Evolutionary conservation across 2,113 vertebrate genomes (phyloP).

Genomic region (Apodemus speciosus): DNA sequence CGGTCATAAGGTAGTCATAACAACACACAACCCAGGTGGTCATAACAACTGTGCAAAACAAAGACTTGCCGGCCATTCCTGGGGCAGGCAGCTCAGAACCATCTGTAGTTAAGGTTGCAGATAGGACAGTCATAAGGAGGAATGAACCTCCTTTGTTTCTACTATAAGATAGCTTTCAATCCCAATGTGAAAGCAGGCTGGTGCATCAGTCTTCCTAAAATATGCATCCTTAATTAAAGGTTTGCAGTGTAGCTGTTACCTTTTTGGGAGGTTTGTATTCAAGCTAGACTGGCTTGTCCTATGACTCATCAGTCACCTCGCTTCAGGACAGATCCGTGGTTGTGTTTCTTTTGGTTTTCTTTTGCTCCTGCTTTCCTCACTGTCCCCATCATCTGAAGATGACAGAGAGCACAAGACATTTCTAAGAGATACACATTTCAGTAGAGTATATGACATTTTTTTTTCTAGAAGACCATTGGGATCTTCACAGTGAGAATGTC

Average conservation of each 20-base stretch:
- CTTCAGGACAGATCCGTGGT: neutral
- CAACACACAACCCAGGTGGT: neutral
- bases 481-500: neutral
- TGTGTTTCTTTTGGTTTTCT: neutral
- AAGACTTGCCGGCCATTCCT: neutral
- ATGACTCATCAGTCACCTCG: neutral
- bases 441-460: neutral
- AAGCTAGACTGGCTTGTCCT: neutral
- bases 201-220: neutral
- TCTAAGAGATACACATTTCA: neutral
- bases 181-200: neutral
- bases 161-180: neutral
- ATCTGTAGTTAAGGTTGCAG: neutral
- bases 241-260: neutral
- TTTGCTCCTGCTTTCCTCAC: neutral
- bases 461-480: neutral
- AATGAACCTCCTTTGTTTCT: neutral
- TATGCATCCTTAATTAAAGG: neutral
- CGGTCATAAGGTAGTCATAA: neutral
- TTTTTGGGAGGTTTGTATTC: neutral
- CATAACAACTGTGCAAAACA: neutral
- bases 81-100: neutral
- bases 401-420: neutral
- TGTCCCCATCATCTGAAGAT: neutral
- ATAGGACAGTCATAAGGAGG: neutral